Evolutionary conservation across 2,888 invertebrate species (phyloP).

Genomic region (Epirrhoe tristata): DNA sequence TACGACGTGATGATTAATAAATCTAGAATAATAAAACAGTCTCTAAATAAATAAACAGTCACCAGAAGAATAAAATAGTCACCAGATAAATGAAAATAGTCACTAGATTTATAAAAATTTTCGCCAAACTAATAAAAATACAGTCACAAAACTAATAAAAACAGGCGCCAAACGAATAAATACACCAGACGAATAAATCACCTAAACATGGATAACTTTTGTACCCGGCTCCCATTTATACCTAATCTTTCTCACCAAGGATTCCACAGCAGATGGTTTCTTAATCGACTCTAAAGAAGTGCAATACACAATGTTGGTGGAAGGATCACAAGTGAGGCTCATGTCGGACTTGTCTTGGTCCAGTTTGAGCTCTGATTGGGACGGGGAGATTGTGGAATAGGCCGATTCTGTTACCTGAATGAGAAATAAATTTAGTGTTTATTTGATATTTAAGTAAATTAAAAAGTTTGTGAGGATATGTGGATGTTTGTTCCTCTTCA

Average conservation of each 20-base stretch:
- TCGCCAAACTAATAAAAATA: not conserved
- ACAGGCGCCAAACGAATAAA: not conserved
- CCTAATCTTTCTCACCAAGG: conserved; percentile 53
- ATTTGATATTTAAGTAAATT: no score
- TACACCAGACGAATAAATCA: not conserved
- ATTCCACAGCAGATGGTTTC: conserved; percentile 54
- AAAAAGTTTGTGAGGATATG: no score
- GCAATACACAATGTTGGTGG: conserved; percentile 66
- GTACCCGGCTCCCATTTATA: conserved; percentile 77
- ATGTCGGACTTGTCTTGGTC: conserved; percentile 50
- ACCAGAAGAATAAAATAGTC: conserved; percentile 1
- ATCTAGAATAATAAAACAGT: not conserved
- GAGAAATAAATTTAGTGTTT: not conserved
- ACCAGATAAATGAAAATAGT: not conserved
- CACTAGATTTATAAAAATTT: not conserved
- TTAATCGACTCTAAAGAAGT: conserved; percentile 61
- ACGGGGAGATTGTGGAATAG: conserved; percentile 28
- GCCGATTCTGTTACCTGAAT: conserved; percentile 12
- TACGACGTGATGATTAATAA: no score
- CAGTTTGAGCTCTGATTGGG: conserved; percentile 38
- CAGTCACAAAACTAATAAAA: not conserved
- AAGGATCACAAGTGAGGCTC: conserved; percentile 60
- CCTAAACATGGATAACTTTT: conserved; percentile 65
- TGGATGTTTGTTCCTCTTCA: no score
- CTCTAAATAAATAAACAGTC: not conserved